Evolutionary conservation across 2,888 invertebrate species (phyloP), one percentile per base, ranked within the genome.

Genomic region (Luperina nickerlii): DNA sequence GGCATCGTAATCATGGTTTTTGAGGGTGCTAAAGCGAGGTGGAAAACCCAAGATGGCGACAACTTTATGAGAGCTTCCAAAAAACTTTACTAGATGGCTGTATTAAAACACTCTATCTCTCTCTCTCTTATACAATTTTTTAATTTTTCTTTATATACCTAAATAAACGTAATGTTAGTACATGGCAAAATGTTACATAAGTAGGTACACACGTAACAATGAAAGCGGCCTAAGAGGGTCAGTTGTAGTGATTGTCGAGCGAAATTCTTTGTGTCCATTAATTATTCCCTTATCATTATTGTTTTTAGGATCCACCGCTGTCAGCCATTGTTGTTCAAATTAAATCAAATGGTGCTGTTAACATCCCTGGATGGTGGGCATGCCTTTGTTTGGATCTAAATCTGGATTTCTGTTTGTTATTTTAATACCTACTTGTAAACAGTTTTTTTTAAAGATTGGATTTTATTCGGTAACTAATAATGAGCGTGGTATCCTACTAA

Each of bases 271-370:
- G 81, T 81, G 81, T 68, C 83, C 86, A 90, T 90, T 89, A 90
- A 90, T 90, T 89, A 88, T 87, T 86, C 89, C 79, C 81, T 79
- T 88, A 87, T 87, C 82, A 82, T 86, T 85, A 87, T 87, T 90
- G 84, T 87, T 86, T 88, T 82, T 73, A 69, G 74, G 76, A 71
- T 72, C 76, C 67, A 72, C 63, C 76, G 65, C 74, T 84, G 89
- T 86, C 89, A 83, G n/a, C 79, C 78, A 76, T 86, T 85, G 88
- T 88, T 71, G 79, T 72, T 82, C 77, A 74, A 87, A 90, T 87
- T 84, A 75, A 83, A 79, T 75, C 73, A 82, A 86, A 90, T 90
- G 86, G 78, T 81, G 72, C 67, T 70, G 72, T 76, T 88, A 87
- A 76, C 80, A 74, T 70, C 8, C 48, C 13, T 73, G 51, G 54